Conservation (phyloP, 2,888 invertebrate genomes). For the Clanis bilineata region DNA sequence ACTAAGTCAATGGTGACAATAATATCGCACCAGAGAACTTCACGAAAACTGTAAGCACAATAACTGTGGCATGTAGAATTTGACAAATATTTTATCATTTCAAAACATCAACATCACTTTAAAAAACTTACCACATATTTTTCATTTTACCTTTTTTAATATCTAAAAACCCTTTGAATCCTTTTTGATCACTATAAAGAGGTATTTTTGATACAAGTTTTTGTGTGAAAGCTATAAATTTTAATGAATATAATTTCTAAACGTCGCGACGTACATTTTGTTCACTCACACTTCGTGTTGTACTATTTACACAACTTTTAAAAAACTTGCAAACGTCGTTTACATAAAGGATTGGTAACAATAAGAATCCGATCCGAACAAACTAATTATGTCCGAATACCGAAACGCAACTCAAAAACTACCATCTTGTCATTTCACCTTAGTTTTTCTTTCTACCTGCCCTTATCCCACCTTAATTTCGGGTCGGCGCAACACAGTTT, state of each 20-base stretch:
- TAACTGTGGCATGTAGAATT: conserved; percentile 70
- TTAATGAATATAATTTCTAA: conserved; percentile 53
- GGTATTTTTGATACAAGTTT: conserved; percentile 73
- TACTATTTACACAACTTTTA: conserved; percentile 63
- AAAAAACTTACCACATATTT: conserved; percentile 64
- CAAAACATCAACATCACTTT: conserved; percentile 71
- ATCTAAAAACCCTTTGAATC: conserved; percentile 75
- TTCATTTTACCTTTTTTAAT: conserved; percentile 50
- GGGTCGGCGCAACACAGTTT: too few species aligned
- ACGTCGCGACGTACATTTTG: conserved; percentile 40
- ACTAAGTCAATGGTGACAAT: conserved; percentile 27
- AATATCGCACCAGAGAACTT: conserved; percentile 47
- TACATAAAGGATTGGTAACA: conserved; percentile 57
- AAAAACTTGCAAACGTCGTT: conserved; percentile 23
- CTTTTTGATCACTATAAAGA: conserved; percentile 77
- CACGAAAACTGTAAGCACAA: conserved; percentile 36
- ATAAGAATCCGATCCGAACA: conserved; percentile 52
- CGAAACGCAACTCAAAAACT: too few species aligned
- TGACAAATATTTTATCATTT: conserved; percentile 65
- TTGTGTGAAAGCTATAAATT: conserved; percentile 58
- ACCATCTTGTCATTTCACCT: too few species aligned
- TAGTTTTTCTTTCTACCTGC: too few species aligned
- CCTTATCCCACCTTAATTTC: too few species aligned
- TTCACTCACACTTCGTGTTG: conserved; percentile 39
- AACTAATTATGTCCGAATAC: conserved; percentile 53